Evolutionary conservation across 2,888 invertebrate genomes (phyloP), one percentile per base, ranked within the genome.

Genomic region (Meiosimyza platycephala): DNA sequence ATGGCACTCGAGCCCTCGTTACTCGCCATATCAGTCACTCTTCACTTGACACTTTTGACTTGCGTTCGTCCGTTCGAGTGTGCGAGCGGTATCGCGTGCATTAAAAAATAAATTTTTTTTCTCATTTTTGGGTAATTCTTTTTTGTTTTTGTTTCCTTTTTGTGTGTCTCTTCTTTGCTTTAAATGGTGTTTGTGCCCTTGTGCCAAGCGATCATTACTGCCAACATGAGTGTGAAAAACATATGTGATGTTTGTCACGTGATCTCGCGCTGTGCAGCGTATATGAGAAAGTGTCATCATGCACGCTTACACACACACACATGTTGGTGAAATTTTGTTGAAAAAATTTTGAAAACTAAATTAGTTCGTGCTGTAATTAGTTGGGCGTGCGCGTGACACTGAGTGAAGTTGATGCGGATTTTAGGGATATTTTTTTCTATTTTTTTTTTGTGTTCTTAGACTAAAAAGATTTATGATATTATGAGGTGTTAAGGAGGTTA

Each of bases 1-100:
- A 79, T 78, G 78, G 77, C 76, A 78, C 79, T 76, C 75, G 63
- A 75, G 79, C 75, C 76, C 83, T 84, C 81, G 83, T 84, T 84
- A 83, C 80, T 84, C 80, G 84, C 83, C 79, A 84, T 82, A 84
- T 84, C 84, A 84, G 84, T 84, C 84, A 84, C 80, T 80, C 83
- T 77, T 84, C 84, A 83, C 84, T 83, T 84, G 84, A 82, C 84
- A 83, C 83, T 82, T 84, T 80, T 81, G 78, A 82, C 80, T 79
- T 76, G 80, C 76, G 59, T 55, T 18, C 67, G 50, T 68, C 18
- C 62, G 4, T 28, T 28, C 28, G 28, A 40, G 16, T 2, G 54
- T 33, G n/a, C 63, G 16, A 16, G 9, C 69, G 51, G n/a, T 40
- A 48, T 60, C 55, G 33, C 40, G 9, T 40, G 40, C 40, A 40